Base-by-base conservation (phyloP, 2,113 vertebrate genomes). In the Stictonetta naevosa region DNA sequence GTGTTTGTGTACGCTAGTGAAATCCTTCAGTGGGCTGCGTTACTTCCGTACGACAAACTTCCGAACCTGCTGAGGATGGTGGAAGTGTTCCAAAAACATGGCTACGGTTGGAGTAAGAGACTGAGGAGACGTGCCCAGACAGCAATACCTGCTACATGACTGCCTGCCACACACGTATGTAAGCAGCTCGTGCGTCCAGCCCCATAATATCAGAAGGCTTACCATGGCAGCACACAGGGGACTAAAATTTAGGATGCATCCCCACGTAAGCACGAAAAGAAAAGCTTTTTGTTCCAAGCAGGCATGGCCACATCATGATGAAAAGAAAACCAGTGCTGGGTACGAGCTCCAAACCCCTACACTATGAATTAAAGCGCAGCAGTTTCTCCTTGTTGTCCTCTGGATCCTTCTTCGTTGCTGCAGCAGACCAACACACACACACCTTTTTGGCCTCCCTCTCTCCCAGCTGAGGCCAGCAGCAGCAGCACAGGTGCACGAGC, bases 271-370 rank as follows among this genome's bases (percentile, higher is more conserved):
- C 48, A 68, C 28, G 34, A 72, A 42, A 81, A 81, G 31, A 55
- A 77, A 77, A 81, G 59, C 69, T 29, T 91, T 92, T 90, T 93
- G 58, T 73, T 92, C 34, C 77, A 60, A 63, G 48, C 40, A 85
- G 71, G 20, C 72, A 68, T 8, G 33, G 22, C 44, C 64, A 46
- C 62, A 34, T 63, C 0, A 0, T 17, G 56, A 48, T 6, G 26
- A 83, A 10, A 59, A 84, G 22, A 52, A 52, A 52, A 52, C 23
- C 86, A 86, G 88, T 33, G 3, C 62, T 23, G 92, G 56, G 38
- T 87, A 67, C 4, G 26, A 60, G 87, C 74, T 86, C 59, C 84
- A 72, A 60, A 31, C 17, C 66, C 46, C 40, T 33, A 5, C 5
- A 1, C 52, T 0, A 3, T 1, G 58, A 81, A 13, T 68, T 34